Evolutionary conservation across 1,140 invertebrate species (phyloP).

Genomic region (Callitettix versicolor): DNA sequence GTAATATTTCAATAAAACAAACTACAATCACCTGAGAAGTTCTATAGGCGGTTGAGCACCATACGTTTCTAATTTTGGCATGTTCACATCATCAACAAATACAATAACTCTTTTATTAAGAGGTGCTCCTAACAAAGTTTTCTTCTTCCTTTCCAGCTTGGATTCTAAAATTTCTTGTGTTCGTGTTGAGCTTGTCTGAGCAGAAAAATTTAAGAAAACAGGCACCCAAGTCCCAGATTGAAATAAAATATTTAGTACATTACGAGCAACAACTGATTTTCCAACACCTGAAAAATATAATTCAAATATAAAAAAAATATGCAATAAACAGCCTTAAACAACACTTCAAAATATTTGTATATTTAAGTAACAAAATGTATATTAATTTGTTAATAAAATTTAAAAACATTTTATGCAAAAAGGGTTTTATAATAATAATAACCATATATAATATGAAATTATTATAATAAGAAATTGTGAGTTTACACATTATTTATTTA

Average conservation of each 20-base stretch:
- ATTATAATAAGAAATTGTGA: too few relatives aligned
- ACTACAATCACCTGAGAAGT: constrained; percentile 53
- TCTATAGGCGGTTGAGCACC: constrained; percentile 86
- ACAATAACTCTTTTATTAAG: constrained; percentile 71
- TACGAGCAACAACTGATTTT: constrained; percentile 72
- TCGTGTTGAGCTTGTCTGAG: constrained; percentile 71
- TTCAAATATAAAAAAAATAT: background rate
- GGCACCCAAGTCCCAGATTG: constrained; percentile 52
- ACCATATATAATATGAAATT: too few relatives aligned
- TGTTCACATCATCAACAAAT: constrained; percentile 89
- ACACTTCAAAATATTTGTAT: too few relatives aligned
- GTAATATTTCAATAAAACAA: constrained; percentile 26
- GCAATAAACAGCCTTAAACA: too few relatives aligned
- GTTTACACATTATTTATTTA: too few relatives aligned
- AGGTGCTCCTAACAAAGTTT: constrained; percentile 71
- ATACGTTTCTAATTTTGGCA: constrained; percentile 74
- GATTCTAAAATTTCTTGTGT: constrained; percentile 71
- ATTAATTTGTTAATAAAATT: too few relatives aligned
- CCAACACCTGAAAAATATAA: constrained; percentile 53
- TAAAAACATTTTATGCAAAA: too few relatives aligned
- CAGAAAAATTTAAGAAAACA: constrained; percentile 75
- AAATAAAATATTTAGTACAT: constrained; percentile 53
- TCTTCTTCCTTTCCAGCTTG: constrained; percentile 71
- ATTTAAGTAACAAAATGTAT: too few relatives aligned
- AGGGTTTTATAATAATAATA: too few relatives aligned